Percentiles rank a stretch among this genome's conserved stretches.
These are phyloP conservation scores for Caenorhabditis parvicauda DNA, from an alignment of 2,888 invertebrate genomes.

Conservation along the genomic window DNA sequence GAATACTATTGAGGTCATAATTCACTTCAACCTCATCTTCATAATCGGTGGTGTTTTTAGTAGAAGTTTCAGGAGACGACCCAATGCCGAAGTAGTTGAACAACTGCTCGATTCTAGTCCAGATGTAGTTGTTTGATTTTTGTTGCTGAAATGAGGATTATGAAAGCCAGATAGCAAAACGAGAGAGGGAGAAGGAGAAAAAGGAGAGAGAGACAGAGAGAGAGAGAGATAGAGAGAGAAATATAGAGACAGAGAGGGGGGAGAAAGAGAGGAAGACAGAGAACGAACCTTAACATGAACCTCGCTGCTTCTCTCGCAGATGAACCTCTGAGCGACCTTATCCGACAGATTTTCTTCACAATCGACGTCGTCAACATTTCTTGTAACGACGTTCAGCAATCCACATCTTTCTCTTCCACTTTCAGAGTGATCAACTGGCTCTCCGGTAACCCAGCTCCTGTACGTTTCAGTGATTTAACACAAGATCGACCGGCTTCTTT, in stretches of 20 bases:
- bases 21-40: conserved; percentile 21
- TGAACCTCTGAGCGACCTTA: conserved; percentile 19
- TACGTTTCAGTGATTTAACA: neutral
- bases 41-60: conserved; percentile 15
- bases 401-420: conserved; percentile 24
- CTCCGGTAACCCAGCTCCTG: conserved; percentile 16
- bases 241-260: neutral
- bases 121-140: conserved; percentile 35
- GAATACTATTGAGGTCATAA: too few species aligned
- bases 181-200: too few species aligned
- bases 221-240: too few species aligned
- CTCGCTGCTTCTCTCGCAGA: conserved; percentile 22
- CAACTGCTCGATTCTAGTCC: conserved; percentile 32
- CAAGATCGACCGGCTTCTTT: too few species aligned
- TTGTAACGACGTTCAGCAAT: conserved; percentile 17
- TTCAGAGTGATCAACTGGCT: conserved; percentile 24
- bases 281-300: conserved; percentile 14
- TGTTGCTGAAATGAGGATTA: conserved; percentile 33
- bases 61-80: conserved; percentile 1
- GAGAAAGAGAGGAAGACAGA: conserved; percentile 1
- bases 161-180: too few species aligned
- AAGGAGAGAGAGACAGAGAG: too few species aligned
- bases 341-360: conserved; percentile 15
- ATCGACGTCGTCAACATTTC: conserved; percentile 20
- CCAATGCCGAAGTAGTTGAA: conserved; percentile 36